A percentile compares a stretch with the other conserved stretches of the same genome.
Evolutionary conservation across 2,888 invertebrate genomes (phyloP).

Genomic region (Tethea ocularis): DNA sequence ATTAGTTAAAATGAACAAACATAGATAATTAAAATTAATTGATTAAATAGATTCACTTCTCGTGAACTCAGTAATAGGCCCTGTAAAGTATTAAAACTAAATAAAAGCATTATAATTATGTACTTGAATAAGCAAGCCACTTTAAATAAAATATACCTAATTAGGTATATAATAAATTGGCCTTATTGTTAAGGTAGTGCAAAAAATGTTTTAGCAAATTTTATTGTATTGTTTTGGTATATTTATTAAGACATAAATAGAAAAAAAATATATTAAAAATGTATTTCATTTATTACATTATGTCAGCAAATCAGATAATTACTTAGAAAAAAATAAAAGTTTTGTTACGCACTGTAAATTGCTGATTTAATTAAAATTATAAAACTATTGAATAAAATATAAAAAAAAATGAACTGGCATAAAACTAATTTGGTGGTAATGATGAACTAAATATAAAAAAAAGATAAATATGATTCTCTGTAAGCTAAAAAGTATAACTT

Average conservation of each 20-base stretch:
- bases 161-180: not conserved
- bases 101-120: not conserved
- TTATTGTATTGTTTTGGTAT: not conserved
- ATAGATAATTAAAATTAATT: not conserved
- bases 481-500: not conserved
- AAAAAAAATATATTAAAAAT: no score
- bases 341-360: not conserved
- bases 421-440: no score
- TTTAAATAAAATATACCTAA: not conserved
- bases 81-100: not conserved
- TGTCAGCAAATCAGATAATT: not conserved
- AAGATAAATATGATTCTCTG: not conserved
- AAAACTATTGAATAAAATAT: not conserved
- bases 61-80: not conserved
- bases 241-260: not conserved
- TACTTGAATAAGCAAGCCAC: not conserved
- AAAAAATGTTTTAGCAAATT: not conserved
- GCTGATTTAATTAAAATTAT: conserved; percentile 1
- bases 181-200: not conserved
- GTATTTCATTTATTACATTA: not conserved
- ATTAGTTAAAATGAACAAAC: not conserved
- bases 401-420: not conserved
- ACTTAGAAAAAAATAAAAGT: not conserved
- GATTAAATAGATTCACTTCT: not conserved
- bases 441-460: no score